Conservation (phyloP, 2,888 invertebrate species). For the Agrypnus murinus region DNA sequence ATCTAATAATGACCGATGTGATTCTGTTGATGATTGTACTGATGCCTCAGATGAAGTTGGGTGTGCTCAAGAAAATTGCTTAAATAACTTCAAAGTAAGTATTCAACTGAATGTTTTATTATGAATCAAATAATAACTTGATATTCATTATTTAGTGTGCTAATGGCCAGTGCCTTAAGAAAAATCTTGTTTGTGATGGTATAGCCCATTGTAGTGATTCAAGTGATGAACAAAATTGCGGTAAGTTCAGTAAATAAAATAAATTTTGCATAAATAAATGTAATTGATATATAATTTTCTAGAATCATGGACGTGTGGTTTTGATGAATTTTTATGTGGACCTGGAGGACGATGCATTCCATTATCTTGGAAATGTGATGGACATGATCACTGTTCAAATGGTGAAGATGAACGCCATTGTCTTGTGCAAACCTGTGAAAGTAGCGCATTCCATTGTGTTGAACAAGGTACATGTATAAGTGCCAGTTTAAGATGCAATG, state of each 20-base stretch:
- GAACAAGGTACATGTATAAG: constrained; percentile 77
- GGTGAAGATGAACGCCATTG: constrained; percentile 76
- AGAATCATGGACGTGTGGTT: constrained; percentile 70
- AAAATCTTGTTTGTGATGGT: constrained; percentile 77
- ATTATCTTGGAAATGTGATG: constrained; percentile 75
- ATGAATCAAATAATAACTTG: neutral
- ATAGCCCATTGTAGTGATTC: constrained; percentile 77
- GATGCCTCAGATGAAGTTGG: constrained; percentile 78
- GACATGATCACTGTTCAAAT: constrained; percentile 74
- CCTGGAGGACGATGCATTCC: constrained; percentile 73
- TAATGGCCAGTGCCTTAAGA: constrained; percentile 76
- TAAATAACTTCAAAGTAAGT: constrained; percentile 74
- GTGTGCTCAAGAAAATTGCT: constrained; percentile 75
- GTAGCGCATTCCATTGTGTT: constrained; percentile 75
- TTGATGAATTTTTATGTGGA: constrained; percentile 75
- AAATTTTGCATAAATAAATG: too few species aligned
- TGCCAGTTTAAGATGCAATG: constrained; percentile 76
- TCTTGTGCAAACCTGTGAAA: constrained; percentile 70
- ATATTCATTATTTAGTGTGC: constrained; percentile 68
- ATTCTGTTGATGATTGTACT: constrained; percentile 76
- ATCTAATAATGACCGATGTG: constrained; percentile 72
- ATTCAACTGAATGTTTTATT: neutral
- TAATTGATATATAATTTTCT: too few species aligned
- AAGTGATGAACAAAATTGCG: constrained; percentile 76
- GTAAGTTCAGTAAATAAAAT: too few species aligned